Evolutionary conservation across 2,113 vertebrate species (phyloP).

Genomic region (Myotis lucifugus): DNA sequence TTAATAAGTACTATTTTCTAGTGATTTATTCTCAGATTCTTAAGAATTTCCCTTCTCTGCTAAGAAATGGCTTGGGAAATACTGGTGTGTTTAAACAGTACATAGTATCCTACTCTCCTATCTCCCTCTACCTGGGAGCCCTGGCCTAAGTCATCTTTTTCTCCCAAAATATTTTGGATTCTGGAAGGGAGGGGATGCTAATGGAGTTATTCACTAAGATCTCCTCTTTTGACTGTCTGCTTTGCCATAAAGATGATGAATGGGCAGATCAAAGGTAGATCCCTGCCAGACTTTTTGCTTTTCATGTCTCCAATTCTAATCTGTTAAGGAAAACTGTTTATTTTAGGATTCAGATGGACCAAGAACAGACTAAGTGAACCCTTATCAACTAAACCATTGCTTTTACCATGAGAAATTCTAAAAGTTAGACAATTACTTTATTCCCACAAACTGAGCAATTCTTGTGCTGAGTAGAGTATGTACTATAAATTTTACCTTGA

Average conservation of each 20-base stretch:
- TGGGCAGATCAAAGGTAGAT: not conserved
- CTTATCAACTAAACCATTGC: not conserved
- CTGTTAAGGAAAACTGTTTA: not conserved
- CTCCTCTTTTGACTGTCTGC: not conserved
- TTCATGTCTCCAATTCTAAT: not conserved
- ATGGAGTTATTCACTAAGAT: not conserved
- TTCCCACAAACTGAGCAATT: not conserved
- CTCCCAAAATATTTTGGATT: not conserved
- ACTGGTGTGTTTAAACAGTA: not conserved
- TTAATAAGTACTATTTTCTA: not conserved
- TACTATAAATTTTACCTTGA: constrained; percentile 51
- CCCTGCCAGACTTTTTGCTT: not conserved
- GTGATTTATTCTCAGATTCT: not conserved
- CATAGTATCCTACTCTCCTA: not conserved
- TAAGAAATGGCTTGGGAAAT: not conserved
- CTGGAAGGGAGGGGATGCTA: not conserved
- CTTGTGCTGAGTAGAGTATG: not conserved
- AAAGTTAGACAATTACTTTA: not conserved
- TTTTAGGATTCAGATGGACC: not conserved
- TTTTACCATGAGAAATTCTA: constrained; percentile 57
- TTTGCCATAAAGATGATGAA: not conserved
- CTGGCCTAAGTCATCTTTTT: not conserved
- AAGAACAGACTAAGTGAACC: not conserved
- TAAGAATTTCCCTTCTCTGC: not conserved
- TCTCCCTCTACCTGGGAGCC: not conserved